Base-by-base conservation (phyloP, 2,797 vertebrate species). In the Lepilemur ruficaudatus region DNA sequence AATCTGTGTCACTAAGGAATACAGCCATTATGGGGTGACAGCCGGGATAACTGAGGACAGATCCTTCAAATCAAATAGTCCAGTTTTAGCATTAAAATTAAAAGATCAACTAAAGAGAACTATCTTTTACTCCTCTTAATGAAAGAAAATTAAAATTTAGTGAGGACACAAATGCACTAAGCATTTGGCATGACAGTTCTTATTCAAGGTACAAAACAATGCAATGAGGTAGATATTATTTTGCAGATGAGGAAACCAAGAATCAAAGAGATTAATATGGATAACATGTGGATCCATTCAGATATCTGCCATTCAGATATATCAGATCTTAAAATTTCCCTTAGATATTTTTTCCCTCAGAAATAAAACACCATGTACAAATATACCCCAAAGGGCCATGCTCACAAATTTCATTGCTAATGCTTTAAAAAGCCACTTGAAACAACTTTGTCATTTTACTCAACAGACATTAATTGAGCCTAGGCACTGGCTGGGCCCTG, bases 61-160 rank as follows among this genome's bases (percentile, higher is more conserved):
- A 5, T 32, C 17, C 30, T 90, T 96, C 63, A 95, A 84, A 55
- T 91, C n/a, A 80, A 65, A 83, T 18, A 81, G 38, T 76, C 13
- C 18, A 63, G 8, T 59, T 82, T 92, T 91, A 85, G 55, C 61
- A 35, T 57, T 65, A 57, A 38, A 83, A 80, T 75, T 35, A 73
- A 85, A 89, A 89, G 57, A 83, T 15, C 70, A 18, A 55, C 18
- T 65, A 69, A 43, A 48, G 35, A 91, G 59, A 85, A 0, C 43
- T 82, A 85, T 25, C 30, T 93, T 89, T 95, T 28, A 73, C 10
- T 91, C 32, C 17, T 38, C 48, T 87, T 72, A 32, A 43, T 76
- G 25, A 96, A 79, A 91, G 89, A 89, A 70, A 93, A 75, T 52
- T n/a, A 79, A 69, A 30, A 43, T 86, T 87, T 83, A 83, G 10